Evolutionary conservation across 1,140 invertebrate species (phyloP).

Genomic region (Eurytemora carolleeae): DNA sequence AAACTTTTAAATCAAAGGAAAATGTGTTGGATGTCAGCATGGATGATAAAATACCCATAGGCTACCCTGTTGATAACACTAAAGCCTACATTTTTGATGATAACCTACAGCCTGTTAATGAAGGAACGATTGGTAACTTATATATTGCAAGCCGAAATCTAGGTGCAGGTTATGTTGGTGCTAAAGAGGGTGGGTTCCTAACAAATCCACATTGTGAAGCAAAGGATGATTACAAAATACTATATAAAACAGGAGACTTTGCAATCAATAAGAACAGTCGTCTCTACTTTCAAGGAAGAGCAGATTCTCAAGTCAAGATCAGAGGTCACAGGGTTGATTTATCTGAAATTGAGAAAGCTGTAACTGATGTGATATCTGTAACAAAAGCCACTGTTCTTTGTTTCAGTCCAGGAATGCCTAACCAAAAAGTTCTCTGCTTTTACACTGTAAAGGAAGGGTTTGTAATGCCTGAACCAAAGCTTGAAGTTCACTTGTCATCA

Average conservation of each 20-base stretch:
- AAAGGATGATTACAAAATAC: slow-evolving; percentile 17
- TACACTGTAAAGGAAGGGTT: background rate
- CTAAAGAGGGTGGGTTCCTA: slow-evolving; percentile 34
- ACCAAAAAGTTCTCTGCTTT: slow-evolving; percentile 29
- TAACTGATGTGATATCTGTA: slow-evolving; percentile 33
- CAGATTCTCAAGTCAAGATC: slow-evolving; percentile 67
- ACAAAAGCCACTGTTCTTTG: slow-evolving; percentile 49
- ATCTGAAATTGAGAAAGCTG: slow-evolving; percentile 52
- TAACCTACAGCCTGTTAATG: slow-evolving; percentile 40
- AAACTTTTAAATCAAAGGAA: background rate
- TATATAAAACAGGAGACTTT: slow-evolving; percentile 65
- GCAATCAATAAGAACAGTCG: slow-evolving; percentile 44
- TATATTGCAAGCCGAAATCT: slow-evolving; percentile 54
- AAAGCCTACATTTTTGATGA: slow-evolving; percentile 52
- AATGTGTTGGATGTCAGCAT: background rate
- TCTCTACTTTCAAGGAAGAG: slow-evolving; percentile 50
- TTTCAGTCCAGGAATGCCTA: slow-evolving; percentile 47
- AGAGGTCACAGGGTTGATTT: slow-evolving; percentile 61
- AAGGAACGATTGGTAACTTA: slow-evolving; percentile 52
- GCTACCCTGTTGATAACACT: slow-evolving; percentile 50
- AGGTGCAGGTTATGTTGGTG: slow-evolving; percentile 53
- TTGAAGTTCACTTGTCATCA: slow-evolving; percentile 25
- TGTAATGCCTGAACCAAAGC: slow-evolving; percentile 27
- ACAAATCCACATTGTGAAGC: background rate
- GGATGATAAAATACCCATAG: slow-evolving; percentile 24